A percentile compares a stretch with the other conserved stretches of the same genome.
These are phyloP conservation scores for Leucosticte australis DNA, from an alignment of 2,113 vertebrate species.

Conservation along the genomic window DNA sequence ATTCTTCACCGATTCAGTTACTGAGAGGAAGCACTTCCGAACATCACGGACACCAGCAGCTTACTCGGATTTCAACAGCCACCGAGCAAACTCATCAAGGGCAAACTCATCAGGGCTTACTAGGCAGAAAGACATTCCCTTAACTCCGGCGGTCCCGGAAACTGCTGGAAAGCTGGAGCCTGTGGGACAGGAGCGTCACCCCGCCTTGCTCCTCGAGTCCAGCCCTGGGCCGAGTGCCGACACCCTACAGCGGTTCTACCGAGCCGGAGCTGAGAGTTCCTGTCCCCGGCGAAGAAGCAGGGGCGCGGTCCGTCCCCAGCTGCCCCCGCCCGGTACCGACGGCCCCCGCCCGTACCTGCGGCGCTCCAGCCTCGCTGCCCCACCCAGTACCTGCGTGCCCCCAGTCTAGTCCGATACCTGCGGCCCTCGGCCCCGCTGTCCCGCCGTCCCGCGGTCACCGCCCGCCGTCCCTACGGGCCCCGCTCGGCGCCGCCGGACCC, in stretches of 20 bases:
- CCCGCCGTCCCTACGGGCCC: not conserved
- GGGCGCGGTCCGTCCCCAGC: not conserved
- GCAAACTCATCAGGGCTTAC: not conserved
- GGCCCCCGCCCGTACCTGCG: not conserved
- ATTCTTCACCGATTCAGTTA: not conserved
- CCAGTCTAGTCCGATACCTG: not conserved
- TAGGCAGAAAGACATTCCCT: not conserved
- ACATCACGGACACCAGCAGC: fast-evolving
- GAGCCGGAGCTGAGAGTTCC: fast-evolving
- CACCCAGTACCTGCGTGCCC: not conserved
- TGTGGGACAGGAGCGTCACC: not conserved
- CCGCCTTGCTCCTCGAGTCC: too few species aligned
- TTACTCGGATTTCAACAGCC: not conserved
- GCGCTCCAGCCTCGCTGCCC: not conserved
- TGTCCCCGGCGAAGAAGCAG: fast-evolving
- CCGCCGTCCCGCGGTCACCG: not conserved
- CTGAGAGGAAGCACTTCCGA: not conserved
- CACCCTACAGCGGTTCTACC: not conserved
- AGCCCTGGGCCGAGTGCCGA: too few species aligned
- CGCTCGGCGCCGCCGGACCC: not conserved
- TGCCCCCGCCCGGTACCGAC: not conserved
- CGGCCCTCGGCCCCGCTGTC: not conserved
- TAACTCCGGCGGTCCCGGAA: not conserved
- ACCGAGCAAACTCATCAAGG: not conserved
- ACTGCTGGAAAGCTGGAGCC: not conserved